phyloP scores from a whole-genome alignment of 30 jellyfish, hydroid and myxozoan species.

The Pseudorhiza aurosa region DNA sequence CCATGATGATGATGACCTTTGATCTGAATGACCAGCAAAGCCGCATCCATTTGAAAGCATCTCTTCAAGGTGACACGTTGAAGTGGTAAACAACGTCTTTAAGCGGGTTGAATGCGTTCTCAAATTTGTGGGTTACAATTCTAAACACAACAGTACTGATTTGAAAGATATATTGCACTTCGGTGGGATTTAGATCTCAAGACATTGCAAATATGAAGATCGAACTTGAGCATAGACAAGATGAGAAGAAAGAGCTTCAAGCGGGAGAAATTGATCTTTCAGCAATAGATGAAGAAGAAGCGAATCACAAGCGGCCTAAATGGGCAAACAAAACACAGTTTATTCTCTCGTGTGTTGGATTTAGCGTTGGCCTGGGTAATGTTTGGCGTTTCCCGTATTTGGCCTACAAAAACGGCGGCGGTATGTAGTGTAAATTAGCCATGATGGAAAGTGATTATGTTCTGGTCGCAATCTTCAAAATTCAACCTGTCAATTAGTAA shows the following conservation, averaged over 20 bases:
- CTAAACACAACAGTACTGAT: no score
- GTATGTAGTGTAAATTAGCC: no score
- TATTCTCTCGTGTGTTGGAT: slow-evolving; percentile 84
- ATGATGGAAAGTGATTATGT: no score
- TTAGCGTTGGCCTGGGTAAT: slow-evolving; percentile 92
- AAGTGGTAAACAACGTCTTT: no score
- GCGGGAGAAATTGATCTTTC: background rate
- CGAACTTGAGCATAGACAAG: slow-evolving; percentile 29
- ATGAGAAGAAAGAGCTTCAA: slow-evolving; percentile 29
- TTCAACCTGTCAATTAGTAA: no score
- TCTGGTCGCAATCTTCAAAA: no score
- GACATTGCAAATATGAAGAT: slow-evolving; percentile 11
- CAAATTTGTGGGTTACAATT: no score
- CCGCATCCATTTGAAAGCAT: background rate
- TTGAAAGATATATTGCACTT: no score
- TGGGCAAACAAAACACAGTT: slow-evolving; percentile 91
- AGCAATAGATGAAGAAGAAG: slow-evolving; percentile 2
- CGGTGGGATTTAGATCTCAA: no score
- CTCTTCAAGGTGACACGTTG: slow-evolving; percentile 56
- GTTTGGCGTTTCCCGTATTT: slow-evolving; percentile 92
- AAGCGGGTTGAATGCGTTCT: no score
- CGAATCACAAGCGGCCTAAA: slow-evolving; percentile 54
- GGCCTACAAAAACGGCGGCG: slow-evolving; percentile 95
- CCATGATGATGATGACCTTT: slow-evolving; percentile 22
- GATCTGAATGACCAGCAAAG: slow-evolving; percentile 40